Base-by-base conservation (phyloP, 2,113 vertebrate genomes). In the Callionymus lyra region DNA sequence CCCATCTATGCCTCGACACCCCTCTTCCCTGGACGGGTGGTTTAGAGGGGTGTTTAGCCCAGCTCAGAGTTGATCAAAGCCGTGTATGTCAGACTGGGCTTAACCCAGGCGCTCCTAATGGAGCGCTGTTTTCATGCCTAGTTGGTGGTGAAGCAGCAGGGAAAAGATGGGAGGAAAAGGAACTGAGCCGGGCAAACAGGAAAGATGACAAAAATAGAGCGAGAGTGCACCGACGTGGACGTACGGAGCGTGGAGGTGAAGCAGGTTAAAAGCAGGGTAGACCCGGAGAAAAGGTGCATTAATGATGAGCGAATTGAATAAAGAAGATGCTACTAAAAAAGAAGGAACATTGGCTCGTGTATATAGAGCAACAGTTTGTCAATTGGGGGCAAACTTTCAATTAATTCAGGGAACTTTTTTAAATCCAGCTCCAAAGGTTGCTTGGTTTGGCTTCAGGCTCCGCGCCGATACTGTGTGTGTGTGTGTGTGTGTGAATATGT, bases 21-120 rank as follows among this genome's bases (percentile, higher is more conserved):
- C 9, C 36, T 12, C 43, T 39, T 34, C 56, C 34, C 50, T 41
- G 46, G 68, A 65, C 70, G 52, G 60, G 48, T 70, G 65, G 68
- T 77, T 75, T 77, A 77, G 74, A 32, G 18, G 64, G 63, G 76
- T 74, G 76, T 79, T 79, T 79, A 79, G 79, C 69, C 67, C 60
- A 45, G 74, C 76, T 79, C 73, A 75, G n/a, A 65, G 66, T 47
- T 77, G 79, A 81, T 81, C 79, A 81, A 81, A 81, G 79, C 71
- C 41, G 48, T 69, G 56, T 67, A 65, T 77, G 79, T 81, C 76
- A 74, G 71, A 59, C 53, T 47, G 59, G 61, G 76, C 69, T 79
- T 74, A 79, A 63, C 61, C 56, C 65, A 48, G 68, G 41, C 70
- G 49, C 70, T 75, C 65, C 72, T 77, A 77, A 82, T 74, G 74